Conservation (phyloP, 30 jellyfish, hydroid and myxozoan genomes). For the Aurelia aurita region DNA sequence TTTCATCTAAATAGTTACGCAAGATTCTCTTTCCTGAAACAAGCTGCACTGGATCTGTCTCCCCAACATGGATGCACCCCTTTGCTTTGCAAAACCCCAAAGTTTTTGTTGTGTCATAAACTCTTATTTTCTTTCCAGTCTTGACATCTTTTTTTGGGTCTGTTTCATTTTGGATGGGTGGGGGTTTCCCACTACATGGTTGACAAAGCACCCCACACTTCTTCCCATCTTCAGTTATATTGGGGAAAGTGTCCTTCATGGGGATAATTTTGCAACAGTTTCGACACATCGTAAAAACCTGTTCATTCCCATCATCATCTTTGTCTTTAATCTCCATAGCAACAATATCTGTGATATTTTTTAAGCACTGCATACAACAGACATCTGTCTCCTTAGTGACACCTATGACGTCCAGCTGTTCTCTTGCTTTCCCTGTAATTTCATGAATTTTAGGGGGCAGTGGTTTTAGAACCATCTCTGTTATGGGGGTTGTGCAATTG, state of each 20-base stretch:
- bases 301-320: conserved; percentile 20
- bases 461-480: conserved; percentile 10
- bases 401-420: conserved; percentile 16
- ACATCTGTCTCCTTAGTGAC: conserved; percentile 15
- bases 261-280: conserved; percentile 62
- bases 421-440: conserved; percentile 19
- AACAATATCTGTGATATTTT: background rate
- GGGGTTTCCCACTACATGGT: conserved; percentile 18
- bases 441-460: conserved; percentile 5
- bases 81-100: conserved; percentile 57
- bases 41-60: conserved; percentile 47
- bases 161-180: conserved; percentile 1
- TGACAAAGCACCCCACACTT: conserved; percentile 66
- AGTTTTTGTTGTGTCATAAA: conserved; percentile 17
- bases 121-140: background rate
- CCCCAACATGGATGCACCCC: conserved; percentile 62
- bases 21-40: conserved; percentile 59
- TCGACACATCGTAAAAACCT: conserved; percentile 62
- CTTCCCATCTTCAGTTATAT: conserved; percentile 51
- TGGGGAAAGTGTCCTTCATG: conserved; percentile 52
- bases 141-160: background rate
- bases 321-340: background rate
- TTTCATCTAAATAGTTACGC: conserved; percentile 56
- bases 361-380: conserved; percentile 48
- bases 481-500: conserved; percentile 46